phyloP scores from a whole-genome alignment of 1,140 invertebrate species.

The Anastrepha obliqua region DNA sequence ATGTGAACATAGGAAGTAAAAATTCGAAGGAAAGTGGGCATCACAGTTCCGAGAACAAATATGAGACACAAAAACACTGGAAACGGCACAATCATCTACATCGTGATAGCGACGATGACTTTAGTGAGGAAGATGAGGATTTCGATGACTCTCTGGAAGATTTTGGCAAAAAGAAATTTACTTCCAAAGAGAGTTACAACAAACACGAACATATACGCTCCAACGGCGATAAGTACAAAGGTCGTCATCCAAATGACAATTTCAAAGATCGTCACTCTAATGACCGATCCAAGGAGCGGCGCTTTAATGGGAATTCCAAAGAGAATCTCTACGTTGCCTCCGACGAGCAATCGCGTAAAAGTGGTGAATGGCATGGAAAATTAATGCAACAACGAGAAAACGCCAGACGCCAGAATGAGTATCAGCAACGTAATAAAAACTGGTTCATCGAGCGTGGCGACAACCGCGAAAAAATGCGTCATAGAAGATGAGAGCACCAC shows the following conservation, averaged over 20 bases:
- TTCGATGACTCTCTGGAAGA: conserved; percentile 31
- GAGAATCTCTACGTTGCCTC: background rate
- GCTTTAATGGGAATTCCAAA: background rate
- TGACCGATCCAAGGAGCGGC: background rate
- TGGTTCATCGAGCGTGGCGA: conserved; percentile 69
- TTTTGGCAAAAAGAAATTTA: conserved; percentile 40
- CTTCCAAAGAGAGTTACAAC: conserved; percentile 57
- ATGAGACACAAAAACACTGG: background rate
- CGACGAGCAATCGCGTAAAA: conserved; percentile 22
- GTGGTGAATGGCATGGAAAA: conserved; percentile 67
- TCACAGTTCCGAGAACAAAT: conserved; percentile 1
- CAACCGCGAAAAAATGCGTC: conserved; percentile 65
- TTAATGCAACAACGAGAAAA: conserved; percentile 69
- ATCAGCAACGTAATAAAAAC: conserved; percentile 64
- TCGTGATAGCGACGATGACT: background rate
- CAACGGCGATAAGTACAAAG: conserved; percentile 6
- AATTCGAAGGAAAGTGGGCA: conserved; percentile 53
- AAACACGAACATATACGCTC: conserved; percentile 29
- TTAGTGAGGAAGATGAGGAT: conserved; percentile 26
- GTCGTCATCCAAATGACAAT: background rate
- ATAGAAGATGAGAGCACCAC: background rate
- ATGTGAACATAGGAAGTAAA: background rate
- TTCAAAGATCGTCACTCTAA: too few relatives aligned
- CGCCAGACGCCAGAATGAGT: conserved; percentile 62
- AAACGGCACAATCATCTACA: background rate